Evolutionary conservation across 1,140 invertebrate genomes (phyloP), one percentile per base, ranked within the genome.

Genomic region (Microplitis demolitor): DNA sequence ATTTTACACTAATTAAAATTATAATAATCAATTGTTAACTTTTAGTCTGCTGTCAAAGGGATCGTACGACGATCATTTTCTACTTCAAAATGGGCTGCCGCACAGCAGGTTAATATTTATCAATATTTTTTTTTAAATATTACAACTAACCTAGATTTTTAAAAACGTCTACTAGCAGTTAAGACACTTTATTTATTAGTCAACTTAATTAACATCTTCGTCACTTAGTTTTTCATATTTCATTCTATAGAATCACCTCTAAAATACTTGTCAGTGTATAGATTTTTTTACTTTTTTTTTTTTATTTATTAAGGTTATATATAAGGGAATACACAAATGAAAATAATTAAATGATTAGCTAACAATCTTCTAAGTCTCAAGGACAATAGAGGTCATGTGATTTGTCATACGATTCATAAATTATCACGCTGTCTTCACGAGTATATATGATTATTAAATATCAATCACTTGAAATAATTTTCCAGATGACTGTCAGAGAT

Each of bases 401-500:
- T 75, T 33, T 11, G 24, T 51, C 31, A 51, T 67, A 33, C 64
- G n/a, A 11, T 45, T 8, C 39, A 45, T 45, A 45, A 45, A 74
- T 31, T 39, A 31, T 61, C 16, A 37, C 62, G 13, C 13, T 39
- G 13, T 64, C 37, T n/a, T 35, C 4, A 33, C 13, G 13, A n/a
- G 14, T 37, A 13, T 64, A 13, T 64, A 37, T 1, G 13, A 45
- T 39, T 24, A 64, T 45, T 66, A 9, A 51, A 24, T 33, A 51
- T 66, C 9, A 50, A 31, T 14, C 62, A 3, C 60, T 33, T 45
- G 39, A 45, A 37, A 14, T 35, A 5, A 61, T 51, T 31, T 67
- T 78, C 79, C 88, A 95, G 88, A 90, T 99, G 89, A 97, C 95
- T 3, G 97, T 99, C 0, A 89, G 98, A 83, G 98, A 99, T 93